Percentiles rank a stretch among this genome's conserved stretches.
Evolutionary conservation across 2,797 vertebrate species (phyloP).

Genomic region (Chaetophractus vellerosus): DNA sequence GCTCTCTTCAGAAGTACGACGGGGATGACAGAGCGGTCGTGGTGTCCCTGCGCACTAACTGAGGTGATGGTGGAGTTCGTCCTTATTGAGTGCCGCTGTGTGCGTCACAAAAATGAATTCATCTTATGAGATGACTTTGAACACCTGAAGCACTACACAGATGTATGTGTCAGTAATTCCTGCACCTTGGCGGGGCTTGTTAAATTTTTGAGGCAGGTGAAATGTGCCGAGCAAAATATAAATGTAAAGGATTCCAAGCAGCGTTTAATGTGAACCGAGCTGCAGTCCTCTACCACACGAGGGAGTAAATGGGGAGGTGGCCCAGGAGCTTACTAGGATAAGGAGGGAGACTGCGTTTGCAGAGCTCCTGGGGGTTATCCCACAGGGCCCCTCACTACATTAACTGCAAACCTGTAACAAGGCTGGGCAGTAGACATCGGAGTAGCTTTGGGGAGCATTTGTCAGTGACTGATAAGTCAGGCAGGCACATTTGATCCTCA

Average conservation of each 20-base stretch:
- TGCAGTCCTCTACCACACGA: not conserved
- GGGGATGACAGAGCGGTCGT: not conserved
- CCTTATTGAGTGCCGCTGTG: not conserved
- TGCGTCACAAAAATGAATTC: not conserved
- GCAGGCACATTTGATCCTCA: not conserved
- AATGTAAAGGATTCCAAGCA: not conserved
- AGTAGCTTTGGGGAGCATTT: not conserved
- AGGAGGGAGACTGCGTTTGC: not conserved
- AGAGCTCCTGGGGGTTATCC: not conserved
- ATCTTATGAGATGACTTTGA: not conserved
- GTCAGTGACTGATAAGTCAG: not conserved
- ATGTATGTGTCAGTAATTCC: not conserved
- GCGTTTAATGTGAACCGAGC: not conserved
- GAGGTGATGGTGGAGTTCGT: not conserved
- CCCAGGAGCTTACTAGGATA: not conserved
- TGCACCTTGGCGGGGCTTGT: not conserved
- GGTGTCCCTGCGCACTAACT: not conserved
- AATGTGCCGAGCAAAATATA: not conserved
- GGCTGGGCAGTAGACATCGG: not conserved
- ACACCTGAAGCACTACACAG: not conserved
- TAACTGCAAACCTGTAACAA: not conserved
- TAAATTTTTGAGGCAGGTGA: not conserved
- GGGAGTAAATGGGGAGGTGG: not conserved
- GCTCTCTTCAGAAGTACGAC: not conserved
- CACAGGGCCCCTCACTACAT: too few species aligned